These are phyloP conservation scores for Cheumatopsyche charites DNA, from an alignment of 1,140 invertebrate genomes.

Conservation along the genomic window DNA sequence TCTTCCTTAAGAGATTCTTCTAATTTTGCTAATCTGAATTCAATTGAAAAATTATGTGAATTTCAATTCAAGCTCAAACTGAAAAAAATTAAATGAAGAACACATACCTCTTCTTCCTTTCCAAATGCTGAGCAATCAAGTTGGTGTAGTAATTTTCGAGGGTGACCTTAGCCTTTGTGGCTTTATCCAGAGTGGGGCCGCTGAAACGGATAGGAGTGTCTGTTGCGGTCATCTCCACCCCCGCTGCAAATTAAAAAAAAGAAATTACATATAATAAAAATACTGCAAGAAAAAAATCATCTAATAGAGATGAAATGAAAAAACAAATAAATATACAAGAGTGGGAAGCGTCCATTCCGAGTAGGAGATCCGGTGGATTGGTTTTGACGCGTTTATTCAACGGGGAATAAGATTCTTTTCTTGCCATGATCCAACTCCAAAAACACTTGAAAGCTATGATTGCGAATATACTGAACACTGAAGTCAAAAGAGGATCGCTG, in stretches of 20 bases:
- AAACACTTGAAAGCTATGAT: too few relatives aligned
- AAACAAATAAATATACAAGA: too few relatives aligned
- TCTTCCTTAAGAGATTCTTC: constrained; percentile 96
- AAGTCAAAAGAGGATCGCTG: too few relatives aligned
- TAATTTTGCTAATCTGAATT: constrained; percentile 83
- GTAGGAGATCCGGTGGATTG: too few relatives aligned
- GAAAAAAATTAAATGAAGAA: background rate
- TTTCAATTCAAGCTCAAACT: background rate
- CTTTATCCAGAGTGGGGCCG: constrained; percentile 97
- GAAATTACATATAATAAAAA: background rate
- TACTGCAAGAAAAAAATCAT: too few relatives aligned
- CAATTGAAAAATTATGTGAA: constrained; percentile 31
- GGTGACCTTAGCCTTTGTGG: constrained; percentile 98
- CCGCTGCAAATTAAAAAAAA: constrained; percentile 51
- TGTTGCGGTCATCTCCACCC: constrained; percentile 66
- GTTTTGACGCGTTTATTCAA: too few relatives aligned
- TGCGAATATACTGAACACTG: too few relatives aligned
- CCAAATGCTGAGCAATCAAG: constrained; percentile 95
- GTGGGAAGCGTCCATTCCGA: too few relatives aligned
- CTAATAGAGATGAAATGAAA: too few relatives aligned
- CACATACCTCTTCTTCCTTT: constrained; percentile 87
- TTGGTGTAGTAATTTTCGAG: constrained; percentile 99
- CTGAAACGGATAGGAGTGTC: constrained; percentile 87
- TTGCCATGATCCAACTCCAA: too few relatives aligned
- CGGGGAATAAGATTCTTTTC: too few relatives aligned